phyloP scores from a whole-genome alignment of 2,888 invertebrate genomes.

The Machimus rusticus region DNA sequence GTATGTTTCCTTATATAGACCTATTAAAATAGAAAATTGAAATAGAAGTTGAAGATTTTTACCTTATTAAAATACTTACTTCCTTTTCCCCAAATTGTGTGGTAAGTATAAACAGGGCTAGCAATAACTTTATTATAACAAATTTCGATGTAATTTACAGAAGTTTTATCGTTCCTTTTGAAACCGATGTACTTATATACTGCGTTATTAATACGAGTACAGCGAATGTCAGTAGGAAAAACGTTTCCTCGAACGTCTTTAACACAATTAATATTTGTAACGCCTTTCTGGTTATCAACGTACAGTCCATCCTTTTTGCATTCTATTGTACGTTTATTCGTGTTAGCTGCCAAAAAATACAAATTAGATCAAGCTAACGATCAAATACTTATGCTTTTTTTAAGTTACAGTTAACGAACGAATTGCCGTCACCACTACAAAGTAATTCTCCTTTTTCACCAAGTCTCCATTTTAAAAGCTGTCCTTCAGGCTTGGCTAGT shows the following conservation, averaged over 20 bases:
- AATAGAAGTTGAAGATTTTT: neutral
- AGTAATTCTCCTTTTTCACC: neutral
- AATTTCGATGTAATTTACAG: constrained; percentile 41
- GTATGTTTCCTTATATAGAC: neutral
- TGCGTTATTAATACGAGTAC: constrained; percentile 26
- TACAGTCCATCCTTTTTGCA: neutral
- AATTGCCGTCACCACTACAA: neutral
- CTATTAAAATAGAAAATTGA: neutral
- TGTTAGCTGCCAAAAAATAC: neutral
- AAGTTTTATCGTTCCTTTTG: neutral
- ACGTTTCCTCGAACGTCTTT: neutral
- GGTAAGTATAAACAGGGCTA: constrained; percentile 42
- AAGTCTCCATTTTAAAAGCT: neutral
- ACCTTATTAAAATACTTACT: neutral
- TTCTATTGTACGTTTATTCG: neutral
- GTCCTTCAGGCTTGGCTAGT: neutral
- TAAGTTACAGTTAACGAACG: neutral
- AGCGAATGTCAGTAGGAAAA: neutral
- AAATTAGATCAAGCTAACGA: neutral
- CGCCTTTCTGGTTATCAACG: neutral
- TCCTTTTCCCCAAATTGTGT: constrained; percentile 41
- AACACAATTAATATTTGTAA: neutral
- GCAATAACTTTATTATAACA: constrained; percentile 44
- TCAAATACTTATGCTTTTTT: neutral
- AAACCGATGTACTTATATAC: constrained; percentile 42